Base-by-base conservation (phyloP, 2,888 invertebrate genomes). In the Pterostichus niger region DNA sequence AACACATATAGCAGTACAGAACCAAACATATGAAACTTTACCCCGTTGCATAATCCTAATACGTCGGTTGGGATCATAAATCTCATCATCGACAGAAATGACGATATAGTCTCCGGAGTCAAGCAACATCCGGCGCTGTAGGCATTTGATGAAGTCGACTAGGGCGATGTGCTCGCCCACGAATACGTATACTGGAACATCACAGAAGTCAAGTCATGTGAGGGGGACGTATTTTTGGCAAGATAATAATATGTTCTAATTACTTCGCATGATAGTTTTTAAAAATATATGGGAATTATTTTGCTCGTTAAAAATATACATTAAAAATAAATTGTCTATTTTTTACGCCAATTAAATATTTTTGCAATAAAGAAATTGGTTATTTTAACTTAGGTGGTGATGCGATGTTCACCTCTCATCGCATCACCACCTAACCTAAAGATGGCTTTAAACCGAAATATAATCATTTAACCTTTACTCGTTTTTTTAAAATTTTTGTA, bases 11-110 rank as follows among this genome's bases (percentile, higher is more conserved):
- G 3, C 24, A 24, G 3, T 24, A 15, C 13, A 56, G 10, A 31
- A 11, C 11, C 6, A 33, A 59, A 83, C 13, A 49, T 68, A 86
- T 31, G 9, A 61, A 13, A 44, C 11, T 88, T 88, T 86, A 91
- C 91, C 91, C 88, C 92, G 88, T 82, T 91, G 89, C 64, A 92
- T 90, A 76, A 93, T 92, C 86, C 92, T 92, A 40, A 91, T 90
- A 46, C 91, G 90, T 56, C 91, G 90, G 85, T 93, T 90, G 79
- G 95, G 94, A 88, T 95, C 94, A 87, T 96, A 96, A 71, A 96
- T 95, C 88, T 96, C 95, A 86, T 97, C 96, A 87, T 98, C 97
- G 0, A 97, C 95, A 0, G 97, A 97, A 44, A 98, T 95, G 24
- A 98, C 94, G 0, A 96, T 93, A 88, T 98, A 98, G 86, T 97